Evolutionary conservation across 2,888 invertebrate genomes (phyloP), one percentile per base, ranked within the genome.

Genomic region (Athripsodes cinereus): DNA sequence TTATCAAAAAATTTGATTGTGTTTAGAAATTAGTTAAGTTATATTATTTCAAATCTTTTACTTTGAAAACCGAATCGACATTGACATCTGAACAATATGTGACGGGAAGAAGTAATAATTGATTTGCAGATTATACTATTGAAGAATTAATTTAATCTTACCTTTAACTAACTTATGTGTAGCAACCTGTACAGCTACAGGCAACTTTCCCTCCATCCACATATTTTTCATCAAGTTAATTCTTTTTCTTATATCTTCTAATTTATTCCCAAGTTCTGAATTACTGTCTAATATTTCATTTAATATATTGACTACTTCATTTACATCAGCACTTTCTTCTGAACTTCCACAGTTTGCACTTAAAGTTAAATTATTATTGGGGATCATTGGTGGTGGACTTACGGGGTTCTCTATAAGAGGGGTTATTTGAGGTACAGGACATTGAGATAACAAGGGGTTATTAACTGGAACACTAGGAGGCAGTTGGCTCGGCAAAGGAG

Each of bases 141-240:
- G n/a, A n/a, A n/a, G n/a, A n/a, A n/a, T n/a, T n/a, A n/a, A n/a
- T n/a, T n/a, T n/a, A n/a, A n/a, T n/a, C n/a, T 6, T 70, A 84
- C 84, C 83, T 73, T 72, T 66, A n/a, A 81, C 78, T 61, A 85
- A 70, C 54, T 78, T 72, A 59, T 72, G 71, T 71, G 84, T 73
- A 66, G 74, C 75, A 34, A 69, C 59, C 62, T 80, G 76, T 63
- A 84, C 71, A 60, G 66, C 69, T 35, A 67, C 66, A 64, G 77
- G 78, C 46, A 85, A 68, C 71, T 82, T 83, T 34, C 78, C 77
- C 66, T 73, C 78, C 2, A 64, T 64, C 84, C 84, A 85, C 78
- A 81, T 79, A 13, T 73, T 72, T 66, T 79, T 80, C 80, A 85
- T 79, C 2, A 75, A 67, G 56, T 69, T 70, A 63, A 84, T 69